Evolutionary conservation across 2,888 invertebrate genomes (phyloP).

Genomic region (Drosophila testacea): DNA sequence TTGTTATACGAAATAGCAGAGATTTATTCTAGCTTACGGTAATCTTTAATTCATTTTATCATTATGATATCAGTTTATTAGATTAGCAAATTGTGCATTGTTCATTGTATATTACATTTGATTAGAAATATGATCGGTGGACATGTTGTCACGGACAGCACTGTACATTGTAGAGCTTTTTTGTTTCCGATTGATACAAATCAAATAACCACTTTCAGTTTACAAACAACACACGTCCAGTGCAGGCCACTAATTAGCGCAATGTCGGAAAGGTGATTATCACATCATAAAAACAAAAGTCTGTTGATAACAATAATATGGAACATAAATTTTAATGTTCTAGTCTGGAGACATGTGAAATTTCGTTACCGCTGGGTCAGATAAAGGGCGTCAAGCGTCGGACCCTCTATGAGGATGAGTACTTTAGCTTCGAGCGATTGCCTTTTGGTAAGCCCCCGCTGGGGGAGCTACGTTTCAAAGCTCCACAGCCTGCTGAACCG

Average conservation of each 20-base stretch:
- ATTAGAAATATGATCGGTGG: slow-evolving; percentile 2
- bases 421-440: slow-evolving; percentile 77
- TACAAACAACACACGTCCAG: slow-evolving; percentile 19
- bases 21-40: too few species aligned
- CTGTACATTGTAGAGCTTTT: slow-evolving; percentile 33
- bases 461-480: slow-evolving; percentile 79
- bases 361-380: slow-evolving; percentile 61
- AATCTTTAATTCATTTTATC: too few species aligned
- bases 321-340: background rate
- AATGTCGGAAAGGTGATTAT: slow-evolving; percentile 56
- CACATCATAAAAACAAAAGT: background rate
- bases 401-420: slow-evolving; percentile 64
- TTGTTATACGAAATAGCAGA: too few species aligned
- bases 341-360: slow-evolving; percentile 53
- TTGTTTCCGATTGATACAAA: slow-evolving; percentile 2
- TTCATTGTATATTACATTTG: too few species aligned
- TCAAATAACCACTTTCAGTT: slow-evolving; percentile 32
- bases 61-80: too few species aligned
- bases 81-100: too few species aligned
- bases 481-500: slow-evolving; percentile 83
- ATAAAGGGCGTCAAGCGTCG: slow-evolving; percentile 58
- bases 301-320: background rate
- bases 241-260: slow-evolving; percentile 5
- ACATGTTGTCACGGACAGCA: slow-evolving; percentile 27
- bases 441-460: slow-evolving; percentile 81